Evolutionary conservation across 1,140 invertebrate genomes (phyloP), one percentile per base, ranked within the genome.

Genomic region (Ips typographus): DNA sequence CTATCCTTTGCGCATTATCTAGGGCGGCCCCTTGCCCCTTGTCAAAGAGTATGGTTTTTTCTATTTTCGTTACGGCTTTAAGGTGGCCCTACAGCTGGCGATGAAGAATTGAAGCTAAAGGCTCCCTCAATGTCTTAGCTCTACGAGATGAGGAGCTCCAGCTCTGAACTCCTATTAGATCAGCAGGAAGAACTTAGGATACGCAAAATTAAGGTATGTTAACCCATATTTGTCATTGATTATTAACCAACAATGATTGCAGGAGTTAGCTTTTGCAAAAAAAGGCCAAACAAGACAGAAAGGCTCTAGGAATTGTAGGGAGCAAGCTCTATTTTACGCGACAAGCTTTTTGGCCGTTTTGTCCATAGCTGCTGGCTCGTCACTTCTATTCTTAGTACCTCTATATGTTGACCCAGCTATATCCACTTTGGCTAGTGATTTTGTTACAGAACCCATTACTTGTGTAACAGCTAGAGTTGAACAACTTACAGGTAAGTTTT

Each of bases 401-500:
- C 84, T 94, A n/a, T 93, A 94, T 81, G 91, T 94, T 49, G 91
- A 95, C 81, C 92, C 93, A 40, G 93, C 93, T n/a, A 88, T 95
- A 70, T 93, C 92, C 74, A 94, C 93, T 2, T 81, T 95, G 59
- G 89, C 89, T 2, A 91, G 92, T 52, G 91, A 94, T 80, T 94
- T 94, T 79, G 88, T 90, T 49, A 86, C 89, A 1, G 82, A 88
- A 60, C 92, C 92, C 4, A 91, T 91, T 3, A 85, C 88, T 52
- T 94, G 93, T 80, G 86, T 90, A 0, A 93, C 91, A 1, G 85
- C 88, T 22, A 81, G 90, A 37, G 83, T 89, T n/a, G 91, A 93
- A 75, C 89, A 93, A 73, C 83, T 89, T 47, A 83, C 86, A 44
- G 67, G 67, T 69, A 63, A 68, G 2, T 8, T 47, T 22, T 44